Conservation (phyloP, 2,113 vertebrate genomes). For the Chaenocephalus aceratus region DNA sequence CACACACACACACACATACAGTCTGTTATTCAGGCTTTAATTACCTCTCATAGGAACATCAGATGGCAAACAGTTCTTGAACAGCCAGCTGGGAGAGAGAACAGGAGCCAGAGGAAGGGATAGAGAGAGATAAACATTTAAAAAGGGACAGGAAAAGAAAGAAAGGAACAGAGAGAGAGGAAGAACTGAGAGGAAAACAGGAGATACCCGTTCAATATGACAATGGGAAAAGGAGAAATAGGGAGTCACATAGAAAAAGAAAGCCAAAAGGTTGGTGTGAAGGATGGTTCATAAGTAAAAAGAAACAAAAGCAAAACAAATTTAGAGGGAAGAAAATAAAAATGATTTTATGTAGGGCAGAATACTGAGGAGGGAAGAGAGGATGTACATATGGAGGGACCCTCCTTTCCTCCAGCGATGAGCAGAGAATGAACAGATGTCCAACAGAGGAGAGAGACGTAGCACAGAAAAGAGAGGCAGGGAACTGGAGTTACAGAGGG, state of each 20-base stretch:
- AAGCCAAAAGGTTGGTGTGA: conserved; percentile 1
- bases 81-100: conserved; percentile 76
- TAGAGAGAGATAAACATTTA: conserved; percentile 19
- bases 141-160: background rate
- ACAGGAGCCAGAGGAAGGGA: conserved; percentile 22
- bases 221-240: background rate
- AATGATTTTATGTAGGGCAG: conserved; percentile 42
- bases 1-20: conserved; percentile 22
- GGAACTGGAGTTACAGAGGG: conserved; percentile 18
- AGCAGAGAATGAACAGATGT: conserved; percentile 63
- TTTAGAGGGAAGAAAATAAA: conserved; percentile 13
- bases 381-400: conserved; percentile 59
- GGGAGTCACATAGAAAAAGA: background rate
- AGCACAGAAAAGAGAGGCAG: conserved; percentile 17
- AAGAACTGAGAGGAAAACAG: background rate
- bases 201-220: background rate
- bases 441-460: conserved; percentile 34
- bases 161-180: background rate
- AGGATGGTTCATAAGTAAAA: background rate
- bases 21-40: conserved; percentile 78
- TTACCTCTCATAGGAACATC: conserved; percentile 84
- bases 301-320: conserved; percentile 19
- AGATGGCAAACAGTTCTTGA: conserved; percentile 84
- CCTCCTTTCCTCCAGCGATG: conserved; percentile 59
- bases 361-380: conserved; percentile 28